Conservation (phyloP, 2,113 vertebrate species). For the Eupsittula cactorum region DNA sequence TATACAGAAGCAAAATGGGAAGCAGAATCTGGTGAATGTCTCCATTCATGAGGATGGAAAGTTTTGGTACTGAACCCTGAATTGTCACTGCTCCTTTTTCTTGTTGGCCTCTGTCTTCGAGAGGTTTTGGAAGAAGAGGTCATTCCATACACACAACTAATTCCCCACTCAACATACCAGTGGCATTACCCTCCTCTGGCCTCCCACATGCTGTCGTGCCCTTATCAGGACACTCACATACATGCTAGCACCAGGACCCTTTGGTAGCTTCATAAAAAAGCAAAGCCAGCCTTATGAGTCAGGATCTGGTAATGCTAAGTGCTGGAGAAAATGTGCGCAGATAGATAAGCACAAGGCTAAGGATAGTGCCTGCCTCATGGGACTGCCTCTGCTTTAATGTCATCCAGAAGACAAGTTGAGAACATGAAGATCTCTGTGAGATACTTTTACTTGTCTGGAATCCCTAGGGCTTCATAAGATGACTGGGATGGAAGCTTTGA, state of each 20-base stretch:
- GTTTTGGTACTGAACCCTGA: neutral
- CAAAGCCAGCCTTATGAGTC: slow-evolving; percentile 38
- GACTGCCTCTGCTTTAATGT: slow-evolving; percentile 42
- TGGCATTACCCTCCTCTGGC: slow-evolving; percentile 32
- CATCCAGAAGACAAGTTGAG: slow-evolving; percentile 9
- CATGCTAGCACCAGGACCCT: slow-evolving; percentile 14
- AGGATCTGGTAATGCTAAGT: slow-evolving; percentile 31
- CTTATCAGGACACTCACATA: slow-evolving; percentile 48
- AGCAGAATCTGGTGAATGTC: neutral
- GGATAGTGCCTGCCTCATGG: slow-evolving; percentile 48
- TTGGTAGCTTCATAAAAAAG: slow-evolving; percentile 50
- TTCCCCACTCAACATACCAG: slow-evolving; percentile 57
- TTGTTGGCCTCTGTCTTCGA: neutral
- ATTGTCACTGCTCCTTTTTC: neutral
- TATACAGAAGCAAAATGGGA: neutral
- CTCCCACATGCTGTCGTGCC: slow-evolving; percentile 19
- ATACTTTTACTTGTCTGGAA: neutral
- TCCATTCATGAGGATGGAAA: slow-evolving; percentile 26
- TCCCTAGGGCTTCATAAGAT: slow-evolving; percentile 38
- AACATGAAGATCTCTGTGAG: neutral
- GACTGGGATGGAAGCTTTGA: neutral
- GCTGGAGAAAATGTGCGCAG: slow-evolving; percentile 36
- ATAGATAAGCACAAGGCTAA: neutral
- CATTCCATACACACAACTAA: neutral
- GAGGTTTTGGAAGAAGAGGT: slow-evolving; percentile 3